Evolutionary conservation across 2,797 vertebrate genomes (phyloP).

Genomic region (Nyctibius grandis): DNA sequence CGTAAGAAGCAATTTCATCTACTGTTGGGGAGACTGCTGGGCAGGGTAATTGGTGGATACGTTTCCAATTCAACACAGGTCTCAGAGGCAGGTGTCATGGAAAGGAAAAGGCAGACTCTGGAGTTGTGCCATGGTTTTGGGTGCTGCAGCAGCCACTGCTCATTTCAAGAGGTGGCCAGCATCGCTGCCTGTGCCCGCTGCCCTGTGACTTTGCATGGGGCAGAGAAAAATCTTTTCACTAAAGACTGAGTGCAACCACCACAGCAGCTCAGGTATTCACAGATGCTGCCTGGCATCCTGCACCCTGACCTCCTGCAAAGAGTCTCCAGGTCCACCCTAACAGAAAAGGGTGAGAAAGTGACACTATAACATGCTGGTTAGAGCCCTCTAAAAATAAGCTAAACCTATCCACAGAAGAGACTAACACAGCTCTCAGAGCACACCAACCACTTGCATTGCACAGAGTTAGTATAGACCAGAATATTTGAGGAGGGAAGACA

Average conservation of each 20-base stretch:
- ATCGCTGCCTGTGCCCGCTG: fast-evolving
- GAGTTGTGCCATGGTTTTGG: not conserved
- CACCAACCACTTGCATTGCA: no score
- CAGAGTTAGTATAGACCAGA: not conserved
- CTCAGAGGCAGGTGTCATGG: not conserved
- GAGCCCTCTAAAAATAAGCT: not conserved
- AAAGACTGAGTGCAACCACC: not conserved
- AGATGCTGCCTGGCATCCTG: not conserved
- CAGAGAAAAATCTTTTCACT: not conserved
- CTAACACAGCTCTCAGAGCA: not conserved
- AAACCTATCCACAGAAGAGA: not conserved
- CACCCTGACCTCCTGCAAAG: not conserved
- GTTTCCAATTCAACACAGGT: not conserved
- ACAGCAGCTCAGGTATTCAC: not conserved
- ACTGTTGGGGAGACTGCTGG: not conserved
- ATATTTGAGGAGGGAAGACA: not conserved
- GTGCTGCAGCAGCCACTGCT: not conserved
- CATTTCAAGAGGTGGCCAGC: not conserved
- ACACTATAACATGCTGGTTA: not conserved
- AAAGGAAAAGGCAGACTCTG: not conserved
- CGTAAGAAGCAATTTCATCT: not conserved
- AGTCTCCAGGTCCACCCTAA: not conserved
- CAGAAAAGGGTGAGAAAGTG: not conserved
- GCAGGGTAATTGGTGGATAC: no score
- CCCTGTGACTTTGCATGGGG: not conserved